These are phyloP conservation scores for Bombus confusus DNA, from an alignment of 1,140 invertebrate species.

Conservation along the genomic window DNA sequence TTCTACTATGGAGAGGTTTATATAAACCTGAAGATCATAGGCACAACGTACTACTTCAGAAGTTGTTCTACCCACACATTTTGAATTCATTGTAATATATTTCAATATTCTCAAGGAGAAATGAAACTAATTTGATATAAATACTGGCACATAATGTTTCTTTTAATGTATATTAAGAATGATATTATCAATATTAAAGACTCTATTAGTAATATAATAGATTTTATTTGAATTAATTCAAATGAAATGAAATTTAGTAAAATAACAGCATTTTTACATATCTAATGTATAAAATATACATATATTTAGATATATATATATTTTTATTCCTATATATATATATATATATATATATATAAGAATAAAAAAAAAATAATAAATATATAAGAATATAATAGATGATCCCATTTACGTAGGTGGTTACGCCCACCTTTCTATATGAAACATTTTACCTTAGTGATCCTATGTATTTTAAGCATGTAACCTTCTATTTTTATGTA, in stretches of 20 bases:
- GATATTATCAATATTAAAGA: not conserved
- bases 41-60: constrained; percentile 70
- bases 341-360: not conserved
- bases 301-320: too few relatives aligned
- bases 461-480: too few relatives aligned
- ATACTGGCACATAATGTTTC: not conserved
- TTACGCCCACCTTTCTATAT: too few relatives aligned
- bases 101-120: not conserved
- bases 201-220: too few relatives aligned
- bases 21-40: constrained; percentile 69
- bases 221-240: not conserved
- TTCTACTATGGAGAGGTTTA: constrained; percentile 70
- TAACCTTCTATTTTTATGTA: not conserved
- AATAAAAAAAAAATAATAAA: too few relatives aligned
- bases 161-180: not conserved
- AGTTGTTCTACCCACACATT: constrained; percentile 74
- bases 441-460: too few relatives aligned
- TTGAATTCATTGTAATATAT: constrained; percentile 44
- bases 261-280: not conserved
- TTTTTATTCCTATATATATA: too few relatives aligned
- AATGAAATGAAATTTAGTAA: not conserved
- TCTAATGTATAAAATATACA: not conserved
- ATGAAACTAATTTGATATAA: not conserved
- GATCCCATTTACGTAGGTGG: too few relatives aligned
- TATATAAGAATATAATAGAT: too few relatives aligned